Evolutionary conservation across 1,140 invertebrate genomes (phyloP), one percentile per base, ranked within the genome.

Genomic region (Triops longicaudatus): DNA sequence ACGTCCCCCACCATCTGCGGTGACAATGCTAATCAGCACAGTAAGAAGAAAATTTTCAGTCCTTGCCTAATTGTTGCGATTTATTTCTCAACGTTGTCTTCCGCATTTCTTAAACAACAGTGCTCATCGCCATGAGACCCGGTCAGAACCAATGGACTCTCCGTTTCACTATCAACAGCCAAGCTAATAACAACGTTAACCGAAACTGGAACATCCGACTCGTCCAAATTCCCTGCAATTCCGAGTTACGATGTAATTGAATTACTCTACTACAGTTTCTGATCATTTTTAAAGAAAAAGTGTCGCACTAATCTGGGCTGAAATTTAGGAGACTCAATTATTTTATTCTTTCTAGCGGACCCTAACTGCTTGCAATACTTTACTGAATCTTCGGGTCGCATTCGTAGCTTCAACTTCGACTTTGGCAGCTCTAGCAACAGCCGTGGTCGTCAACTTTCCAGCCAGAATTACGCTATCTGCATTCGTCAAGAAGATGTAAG

Each of bases 131-230:
- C 5, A 63, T 63, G 50, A 63, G 50, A 63, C 50, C 50, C 5
- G 50, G 50, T 17, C 50, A 63, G 22, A 63, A 63, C 50, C 50
- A 63, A 63, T 63, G 50, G 50, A 63, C 50, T 9, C n/a, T 63
- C 17, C 50, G 50, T 6, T 63, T 63, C 50, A 63, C 50, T 14
- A 63, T 63, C 50, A 63, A 63, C 87, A 63, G 90, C 89, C 37
- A 91, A 90, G 84, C 90, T 92, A 0, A 87, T 93, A 7, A 91
- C 90, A 12, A 27, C 10, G 42, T 42, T 22, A 75, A 43, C n/a
- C 86, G 93, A 27, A 88, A 88, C 11, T 94, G 92, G 92, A 93
- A 92, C 82, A 89, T 94, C 26, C 89, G 90, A 80, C 85, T 93
- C 1, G 89, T 89, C 0, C 92, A 94, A 81, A 92, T 94, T 78